These are phyloP conservation scores for Trissoscelio sp. DNA, from an alignment of 2,888 invertebrate species.

Conservation along the genomic window DNA sequence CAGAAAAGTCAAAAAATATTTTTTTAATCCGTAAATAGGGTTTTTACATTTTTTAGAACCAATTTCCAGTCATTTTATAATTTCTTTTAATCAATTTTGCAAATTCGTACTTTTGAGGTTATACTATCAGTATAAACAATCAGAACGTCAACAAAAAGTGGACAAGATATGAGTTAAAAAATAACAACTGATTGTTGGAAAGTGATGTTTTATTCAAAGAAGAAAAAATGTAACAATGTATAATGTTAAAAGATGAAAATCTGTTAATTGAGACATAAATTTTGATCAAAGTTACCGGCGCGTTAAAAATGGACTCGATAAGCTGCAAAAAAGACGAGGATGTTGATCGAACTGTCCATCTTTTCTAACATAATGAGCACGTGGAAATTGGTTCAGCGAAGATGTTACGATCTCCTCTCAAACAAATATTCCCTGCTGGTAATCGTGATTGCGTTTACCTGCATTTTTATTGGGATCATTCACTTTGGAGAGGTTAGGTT, in stretches of 20 bases:
- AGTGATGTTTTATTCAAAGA: no score
- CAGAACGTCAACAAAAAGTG: background rate
- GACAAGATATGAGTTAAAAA: no score
- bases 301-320: background rate
- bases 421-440: slow-evolving; percentile 83
- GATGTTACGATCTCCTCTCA: slow-evolving; percentile 83
- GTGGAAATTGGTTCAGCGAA: slow-evolving; percentile 83
- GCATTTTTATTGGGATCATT: slow-evolving; percentile 82
- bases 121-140: slow-evolving; percentile 4
- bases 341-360: slow-evolving; percentile 72
- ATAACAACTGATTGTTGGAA: background rate
- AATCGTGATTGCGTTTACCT: slow-evolving; percentile 81
- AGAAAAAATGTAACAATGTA: no score
- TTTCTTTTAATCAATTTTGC: background rate
- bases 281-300: no score
- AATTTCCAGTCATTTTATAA: no score
- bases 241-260: no score
- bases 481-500: slow-evolving; percentile 83
- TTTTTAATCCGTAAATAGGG: no score
- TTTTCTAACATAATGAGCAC: slow-evolving; percentile 82
- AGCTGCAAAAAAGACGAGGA: slow-evolving; percentile 66
- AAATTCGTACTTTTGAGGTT: background rate
- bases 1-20: no score
- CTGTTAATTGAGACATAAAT: no score
- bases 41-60: no score